Evolutionary conservation across 2,113 vertebrate species (phyloP), one percentile per base, ranked within the genome.

Genomic region (Cyphomyrus plagiostoma): DNA sequence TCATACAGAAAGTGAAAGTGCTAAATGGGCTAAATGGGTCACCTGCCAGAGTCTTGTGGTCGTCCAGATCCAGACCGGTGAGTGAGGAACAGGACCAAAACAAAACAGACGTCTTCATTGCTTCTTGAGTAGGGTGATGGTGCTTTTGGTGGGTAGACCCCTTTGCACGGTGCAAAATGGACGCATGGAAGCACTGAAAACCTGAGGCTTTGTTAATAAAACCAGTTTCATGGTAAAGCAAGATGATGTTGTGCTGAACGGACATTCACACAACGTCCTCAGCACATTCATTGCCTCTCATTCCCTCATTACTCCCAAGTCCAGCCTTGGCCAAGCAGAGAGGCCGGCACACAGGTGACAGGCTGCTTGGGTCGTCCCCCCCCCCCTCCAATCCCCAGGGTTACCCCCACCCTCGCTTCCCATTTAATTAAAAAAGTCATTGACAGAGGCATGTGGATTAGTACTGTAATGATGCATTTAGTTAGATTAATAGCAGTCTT

Each of bases 341-440:
- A 96, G 94, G 94, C 94, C 96, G 96, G 96, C 96, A 96, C 94
- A 92, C 92, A 77, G 91, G 93, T 94, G 93, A 97, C 95, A 97
- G 96, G 95, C 94, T 91, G 94, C 96, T 95, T 53, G 92, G 93
- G 93, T 90, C 92, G 91, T 92, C 93, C 94, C 94, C 94, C 93
- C 94, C 94, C 94, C 94, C 94, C 95, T 96, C 95, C 96, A 96
- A 96, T 96, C 96, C 95, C 93, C 94, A 94, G 95, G 94, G 95
- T 93, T 95, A 94, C 94, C 94, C 96, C 95, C 94, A 93, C 96
- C 95, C 94, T 94, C 94, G 92, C 96, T 95, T 96, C 96, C 97
- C 95, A 95, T 97, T 98, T 98, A 97, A 98, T 98, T 98, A 98
- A 98, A 98, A 97, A 95, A 96, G 96, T 97, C 97, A 97, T 94